Conservation (phyloP, 1,140 invertebrate species). For the Drosophila kikkawai region DNA sequence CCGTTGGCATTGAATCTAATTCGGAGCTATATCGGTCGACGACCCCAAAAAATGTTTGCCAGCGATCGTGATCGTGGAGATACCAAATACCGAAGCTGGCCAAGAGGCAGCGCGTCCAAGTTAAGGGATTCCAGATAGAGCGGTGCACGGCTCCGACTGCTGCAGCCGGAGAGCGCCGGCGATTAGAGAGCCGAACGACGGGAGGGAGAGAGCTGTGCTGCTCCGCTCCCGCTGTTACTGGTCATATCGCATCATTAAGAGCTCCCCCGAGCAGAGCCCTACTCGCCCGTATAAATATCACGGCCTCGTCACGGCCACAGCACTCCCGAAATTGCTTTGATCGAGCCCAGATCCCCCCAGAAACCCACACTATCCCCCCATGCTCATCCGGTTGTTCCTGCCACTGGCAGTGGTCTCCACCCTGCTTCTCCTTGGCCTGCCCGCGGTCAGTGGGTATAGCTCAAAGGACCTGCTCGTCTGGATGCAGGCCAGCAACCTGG, state of each 20-base stretch:
- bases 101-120: not conserved
- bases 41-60: constrained; percentile 16
- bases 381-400: constrained; percentile 7
- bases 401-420: not conserved
- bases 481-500: constrained; percentile 68
- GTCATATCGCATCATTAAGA: constrained; percentile 5
- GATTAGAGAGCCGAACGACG: not conserved
- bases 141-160: not conserved
- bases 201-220: not conserved
- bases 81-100: constrained; percentile 12
- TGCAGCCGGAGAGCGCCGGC: constrained; percentile 7
- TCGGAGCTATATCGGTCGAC: constrained; percentile 39
- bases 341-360: constrained; percentile 16
- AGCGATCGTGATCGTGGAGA: constrained; percentile 18
- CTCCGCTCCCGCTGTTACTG: not conserved
- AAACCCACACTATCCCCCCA: not conserved
- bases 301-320: constrained; percentile 1
- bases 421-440: not conserved
- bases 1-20: constrained; percentile 49
- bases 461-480: constrained; percentile 51
- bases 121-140: constrained; percentile 10
- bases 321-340: constrained; percentile 3
- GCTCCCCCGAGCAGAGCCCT: not conserved
- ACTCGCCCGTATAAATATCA: constrained; percentile 5
- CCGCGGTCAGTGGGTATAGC: constrained; percentile 21